Conservation (phyloP, 2,888 invertebrate genomes). For the Melinopterus prodromus region DNA sequence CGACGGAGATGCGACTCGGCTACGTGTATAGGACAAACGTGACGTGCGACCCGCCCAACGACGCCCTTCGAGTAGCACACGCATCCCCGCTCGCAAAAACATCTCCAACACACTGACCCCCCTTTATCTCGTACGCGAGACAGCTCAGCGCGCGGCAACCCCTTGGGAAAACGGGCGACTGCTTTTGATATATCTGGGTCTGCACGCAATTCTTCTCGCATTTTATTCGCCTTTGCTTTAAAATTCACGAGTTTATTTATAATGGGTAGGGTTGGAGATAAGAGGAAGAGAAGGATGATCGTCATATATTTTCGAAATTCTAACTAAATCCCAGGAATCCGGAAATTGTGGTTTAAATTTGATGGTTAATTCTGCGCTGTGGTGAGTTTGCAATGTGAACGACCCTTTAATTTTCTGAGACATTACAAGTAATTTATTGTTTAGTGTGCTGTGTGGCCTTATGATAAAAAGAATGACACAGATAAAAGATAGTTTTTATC, state of each 20-base stretch:
- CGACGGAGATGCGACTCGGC: background rate
- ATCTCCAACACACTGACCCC: background rate
- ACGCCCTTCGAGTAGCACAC: background rate
- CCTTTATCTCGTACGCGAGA: background rate
- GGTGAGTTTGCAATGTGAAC: no score
- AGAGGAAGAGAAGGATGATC: background rate
- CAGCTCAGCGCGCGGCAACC: background rate
- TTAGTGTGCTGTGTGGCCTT: no score
- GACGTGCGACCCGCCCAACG: background rate
- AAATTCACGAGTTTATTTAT: slow-evolving; percentile 4
- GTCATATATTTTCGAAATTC: background rate
- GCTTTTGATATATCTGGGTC: slow-evolving; percentile 4
- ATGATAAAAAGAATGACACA: no score
- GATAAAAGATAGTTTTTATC: no score
- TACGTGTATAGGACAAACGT: background rate
- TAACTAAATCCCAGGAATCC: background rate
- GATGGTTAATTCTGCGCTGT: background rate
- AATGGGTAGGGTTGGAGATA: background rate
- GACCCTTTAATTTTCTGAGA: no score
- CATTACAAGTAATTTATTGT: no score
- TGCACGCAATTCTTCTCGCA: background rate
- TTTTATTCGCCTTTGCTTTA: background rate
- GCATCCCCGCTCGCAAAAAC: background rate
- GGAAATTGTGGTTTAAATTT: background rate
- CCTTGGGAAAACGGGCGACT: background rate